These are phyloP conservation scores for Anguilla obscura DNA, from an alignment of 2,797 vertebrate genomes.

Conservation along the genomic window DNA sequence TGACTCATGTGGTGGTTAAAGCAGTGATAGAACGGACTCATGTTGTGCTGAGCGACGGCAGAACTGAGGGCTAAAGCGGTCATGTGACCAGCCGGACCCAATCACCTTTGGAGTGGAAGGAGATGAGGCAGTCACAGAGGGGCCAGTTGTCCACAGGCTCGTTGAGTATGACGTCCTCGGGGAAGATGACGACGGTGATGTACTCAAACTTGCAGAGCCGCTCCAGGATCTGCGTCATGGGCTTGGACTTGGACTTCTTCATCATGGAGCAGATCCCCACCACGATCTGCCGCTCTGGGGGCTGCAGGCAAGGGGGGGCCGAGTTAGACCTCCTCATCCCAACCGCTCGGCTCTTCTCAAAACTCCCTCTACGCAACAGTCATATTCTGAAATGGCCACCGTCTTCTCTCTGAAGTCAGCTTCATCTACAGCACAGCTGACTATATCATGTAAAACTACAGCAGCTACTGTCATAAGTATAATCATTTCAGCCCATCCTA, in stretches of 20 bases:
- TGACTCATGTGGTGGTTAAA: no score
- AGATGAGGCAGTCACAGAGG: slow-evolving; percentile 95
- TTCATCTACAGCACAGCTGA: neutral
- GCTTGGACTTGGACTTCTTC: slow-evolving; percentile 99
- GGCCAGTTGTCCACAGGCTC: slow-evolving; percentile 97
- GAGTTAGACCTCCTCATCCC: neutral
- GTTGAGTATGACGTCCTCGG: slow-evolving; percentile 94
- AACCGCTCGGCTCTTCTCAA: neutral
- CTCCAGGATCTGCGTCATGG: slow-evolving; percentile 99
- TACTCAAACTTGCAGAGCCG: slow-evolving; percentile 96
- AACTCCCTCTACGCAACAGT: neutral
- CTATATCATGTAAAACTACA: neutral
- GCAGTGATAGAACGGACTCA: neutral
- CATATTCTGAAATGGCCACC: neutral
- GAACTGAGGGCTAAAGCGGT: neutral
- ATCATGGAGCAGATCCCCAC: slow-evolving; percentile 99
- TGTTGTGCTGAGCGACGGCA: neutral
- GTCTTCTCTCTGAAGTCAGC: neutral
- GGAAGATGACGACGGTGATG: slow-evolving; percentile 96
- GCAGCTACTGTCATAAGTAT: neutral
- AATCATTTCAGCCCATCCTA: slow-evolving; percentile 2
- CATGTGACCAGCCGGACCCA: neutral
- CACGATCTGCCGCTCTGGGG: slow-evolving; percentile 90
- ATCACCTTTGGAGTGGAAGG: slow-evolving; percentile 97
- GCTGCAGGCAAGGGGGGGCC: slow-evolving; percentile 65